phyloP scores from a whole-genome alignment of 2,797 vertebrate species.

The Enteromius treurensis region DNA sequence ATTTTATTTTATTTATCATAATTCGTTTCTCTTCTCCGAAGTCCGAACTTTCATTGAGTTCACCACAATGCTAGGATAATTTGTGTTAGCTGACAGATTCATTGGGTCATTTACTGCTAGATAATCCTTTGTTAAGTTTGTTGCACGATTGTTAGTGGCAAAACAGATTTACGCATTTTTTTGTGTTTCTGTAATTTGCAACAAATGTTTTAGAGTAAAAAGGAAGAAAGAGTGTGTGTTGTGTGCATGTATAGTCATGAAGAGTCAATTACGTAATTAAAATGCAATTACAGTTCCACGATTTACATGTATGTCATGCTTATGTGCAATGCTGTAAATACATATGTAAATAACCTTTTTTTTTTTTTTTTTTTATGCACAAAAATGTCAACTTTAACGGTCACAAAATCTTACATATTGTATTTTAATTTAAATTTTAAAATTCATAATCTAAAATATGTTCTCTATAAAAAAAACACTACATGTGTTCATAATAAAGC shows the following conservation, averaged over 20 bases:
- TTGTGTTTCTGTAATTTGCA: neutral
- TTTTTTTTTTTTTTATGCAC: neutral
- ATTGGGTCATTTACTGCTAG: neutral
- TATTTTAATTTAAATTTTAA: neutral
- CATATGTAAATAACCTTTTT: neutral
- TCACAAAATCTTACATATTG: neutral
- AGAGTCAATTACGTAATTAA: neutral
- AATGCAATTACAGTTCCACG: neutral
- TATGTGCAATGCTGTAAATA: neutral
- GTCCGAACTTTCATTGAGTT: neutral
- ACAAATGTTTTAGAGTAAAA: neutral
- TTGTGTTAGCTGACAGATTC: constrained; percentile 7
- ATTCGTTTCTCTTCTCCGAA: neutral
- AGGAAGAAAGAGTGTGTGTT: neutral
- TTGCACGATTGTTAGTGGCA: constrained; percentile 12
- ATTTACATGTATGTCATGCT: neutral
- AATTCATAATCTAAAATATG: neutral
- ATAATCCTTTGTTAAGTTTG: constrained; percentile 12
- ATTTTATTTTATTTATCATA: too few relatives aligned
- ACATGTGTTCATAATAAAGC: neutral
- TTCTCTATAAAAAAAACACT: neutral
- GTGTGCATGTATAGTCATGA: neutral
- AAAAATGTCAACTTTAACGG: too few relatives aligned
- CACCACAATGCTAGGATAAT: neutral
- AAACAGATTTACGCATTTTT: neutral